Conservation (phyloP, 2,888 invertebrate species). For the Drosophila vallismaia region DNA sequence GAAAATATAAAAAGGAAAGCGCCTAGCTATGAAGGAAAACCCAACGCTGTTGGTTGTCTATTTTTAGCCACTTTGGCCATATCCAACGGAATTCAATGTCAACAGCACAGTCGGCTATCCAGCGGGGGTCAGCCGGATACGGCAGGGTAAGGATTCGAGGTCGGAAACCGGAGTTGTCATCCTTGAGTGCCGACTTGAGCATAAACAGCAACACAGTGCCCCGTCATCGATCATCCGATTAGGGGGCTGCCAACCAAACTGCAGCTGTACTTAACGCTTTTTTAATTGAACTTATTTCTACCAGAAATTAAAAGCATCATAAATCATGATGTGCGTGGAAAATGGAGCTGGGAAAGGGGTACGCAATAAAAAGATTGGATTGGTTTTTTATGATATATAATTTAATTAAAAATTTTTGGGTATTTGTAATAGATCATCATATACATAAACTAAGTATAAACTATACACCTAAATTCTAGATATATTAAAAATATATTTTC, state of each 20-base stretch:
- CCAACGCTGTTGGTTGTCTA: conserved; percentile 62
- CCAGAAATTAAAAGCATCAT: conserved; percentile 15
- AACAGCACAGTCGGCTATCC: conserved; percentile 52
- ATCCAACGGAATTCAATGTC: conserved; percentile 74
- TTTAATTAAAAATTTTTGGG: too few relatives aligned
- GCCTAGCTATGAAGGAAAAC: conserved; percentile 16
- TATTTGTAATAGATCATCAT: neutral
- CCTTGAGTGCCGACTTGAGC: conserved; percentile 58
- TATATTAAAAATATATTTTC: too few relatives aligned
- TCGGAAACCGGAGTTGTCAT: conserved; percentile 33
- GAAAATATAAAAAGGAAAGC: conserved; percentile 10
- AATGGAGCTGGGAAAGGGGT: too few relatives aligned
- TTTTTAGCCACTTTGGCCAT: conserved; percentile 64
- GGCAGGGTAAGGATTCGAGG: conserved; percentile 15
- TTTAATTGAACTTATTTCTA: conserved; percentile 8
- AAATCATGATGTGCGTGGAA: conserved; percentile 3
- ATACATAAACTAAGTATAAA: too few relatives aligned
- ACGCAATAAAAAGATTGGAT: too few relatives aligned
- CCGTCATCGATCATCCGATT: conserved; percentile 25
- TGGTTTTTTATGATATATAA: too few relatives aligned
- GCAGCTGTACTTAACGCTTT: conserved; percentile 5
- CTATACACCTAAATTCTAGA: neutral
- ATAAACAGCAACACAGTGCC: conserved; percentile 49
- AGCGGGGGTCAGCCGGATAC: conserved; percentile 26
- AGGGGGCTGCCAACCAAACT: conserved; percentile 5